Percentiles rank a stretch among this genome's conserved stretches.
Evolutionary conservation across 1,140 invertebrate species (phyloP).

Genomic region (Drosophila erecta): DNA sequence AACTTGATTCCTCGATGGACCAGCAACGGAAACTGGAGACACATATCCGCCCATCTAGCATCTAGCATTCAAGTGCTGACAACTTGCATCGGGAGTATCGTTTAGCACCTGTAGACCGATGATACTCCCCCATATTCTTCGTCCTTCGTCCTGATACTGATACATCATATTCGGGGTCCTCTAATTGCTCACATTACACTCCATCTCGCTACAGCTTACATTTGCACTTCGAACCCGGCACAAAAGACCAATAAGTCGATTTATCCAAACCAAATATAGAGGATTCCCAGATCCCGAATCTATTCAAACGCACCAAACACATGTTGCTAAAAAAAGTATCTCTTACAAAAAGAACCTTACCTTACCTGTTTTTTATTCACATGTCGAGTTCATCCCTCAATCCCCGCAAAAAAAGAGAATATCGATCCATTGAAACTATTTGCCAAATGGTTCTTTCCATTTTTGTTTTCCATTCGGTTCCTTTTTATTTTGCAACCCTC

Average conservation of each 20-base stretch:
- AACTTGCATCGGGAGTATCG: constrained; percentile 48
- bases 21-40: constrained; percentile 46
- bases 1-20: constrained; percentile 32
- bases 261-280: constrained; percentile 14
- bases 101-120: constrained; percentile 63
- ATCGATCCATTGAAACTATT: constrained; percentile 66
- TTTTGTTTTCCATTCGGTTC: constrained; percentile 24
- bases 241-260: constrained; percentile 78
- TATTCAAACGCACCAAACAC: constrained; percentile 54
- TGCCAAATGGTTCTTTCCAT: constrained; percentile 41
- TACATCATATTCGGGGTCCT: constrained; percentile 34
- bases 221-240: constrained; percentile 57
- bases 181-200: constrained; percentile 75
- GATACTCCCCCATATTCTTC: constrained; percentile 5
- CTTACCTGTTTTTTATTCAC: constrained; percentile 77
- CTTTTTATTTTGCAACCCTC: constrained; percentile 66
- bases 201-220: constrained; percentile 57
- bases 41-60: constrained; percentile 67
- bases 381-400: constrained; percentile 30
- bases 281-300: constrained; percentile 34
- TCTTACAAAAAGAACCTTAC: constrained; percentile 49
- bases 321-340: constrained; percentile 72
- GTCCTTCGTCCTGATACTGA: constrained; percentile 47
- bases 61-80: constrained; percentile 47
- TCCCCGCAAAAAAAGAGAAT: constrained; percentile 12